Evolutionary conservation across 2,113 vertebrate species (phyloP).

Genomic region (Antechinus flavipes): DNA sequence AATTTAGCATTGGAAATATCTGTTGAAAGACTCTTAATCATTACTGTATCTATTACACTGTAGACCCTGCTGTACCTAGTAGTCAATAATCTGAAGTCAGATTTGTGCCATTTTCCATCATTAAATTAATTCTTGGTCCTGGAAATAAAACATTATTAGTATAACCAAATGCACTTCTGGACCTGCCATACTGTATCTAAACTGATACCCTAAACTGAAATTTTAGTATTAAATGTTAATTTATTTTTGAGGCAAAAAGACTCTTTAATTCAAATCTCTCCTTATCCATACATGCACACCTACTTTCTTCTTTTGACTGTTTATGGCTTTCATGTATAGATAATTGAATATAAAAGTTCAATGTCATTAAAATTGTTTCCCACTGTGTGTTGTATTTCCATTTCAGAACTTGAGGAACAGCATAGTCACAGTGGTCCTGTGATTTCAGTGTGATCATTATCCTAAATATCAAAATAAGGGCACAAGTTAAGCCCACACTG

Average conservation of each 20-base stretch:
- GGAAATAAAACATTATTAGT: background rate
- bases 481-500: background rate
- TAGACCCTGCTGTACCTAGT: background rate
- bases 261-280: background rate
- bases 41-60: too few relatives aligned
- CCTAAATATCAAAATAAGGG: background rate
- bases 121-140: background rate
- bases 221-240: background rate
- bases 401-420: background rate
- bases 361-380: background rate
- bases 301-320: background rate
- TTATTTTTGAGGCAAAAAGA: background rate
- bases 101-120: background rate
- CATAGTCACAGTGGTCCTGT: background rate
- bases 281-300: background rate
- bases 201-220: background rate
- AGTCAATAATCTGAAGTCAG: background rate
- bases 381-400: background rate
- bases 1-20: background rate
- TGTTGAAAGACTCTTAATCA: background rate
- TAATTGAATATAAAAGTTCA: background rate
- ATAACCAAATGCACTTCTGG: background rate
- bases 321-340: background rate
- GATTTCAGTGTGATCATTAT: background rate
- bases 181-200: background rate